Percentiles rank a stretch among this genome's conserved stretches.
Evolutionary conservation across 2,113 vertebrate species (phyloP).

Genomic region (Cynopterus brachyotis): DNA sequence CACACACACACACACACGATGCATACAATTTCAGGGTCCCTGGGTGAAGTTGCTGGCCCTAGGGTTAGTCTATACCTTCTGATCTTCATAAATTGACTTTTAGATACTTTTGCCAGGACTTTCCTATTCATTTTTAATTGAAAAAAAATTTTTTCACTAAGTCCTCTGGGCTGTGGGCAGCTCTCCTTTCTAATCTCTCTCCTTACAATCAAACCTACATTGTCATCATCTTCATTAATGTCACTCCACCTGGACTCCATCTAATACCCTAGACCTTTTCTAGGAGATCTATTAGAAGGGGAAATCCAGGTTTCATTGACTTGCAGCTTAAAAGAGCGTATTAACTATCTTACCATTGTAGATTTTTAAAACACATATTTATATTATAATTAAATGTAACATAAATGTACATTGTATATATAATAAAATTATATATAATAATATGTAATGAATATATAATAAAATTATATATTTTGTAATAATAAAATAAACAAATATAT

Average conservation of each 20-base stretch:
- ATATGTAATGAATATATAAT: neutral
- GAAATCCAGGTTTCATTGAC: neutral
- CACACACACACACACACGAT: too few species aligned
- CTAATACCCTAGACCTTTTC: neutral
- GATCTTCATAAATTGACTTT: neutral
- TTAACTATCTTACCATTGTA: neutral
- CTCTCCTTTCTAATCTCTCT: neutral
- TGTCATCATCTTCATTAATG: neutral
- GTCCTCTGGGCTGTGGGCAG: neutral
- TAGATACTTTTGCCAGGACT: neutral
- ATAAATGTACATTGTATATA: neutral
- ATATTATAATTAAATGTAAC: neutral
- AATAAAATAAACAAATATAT: neutral
- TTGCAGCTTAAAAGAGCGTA: conserved; percentile 3
- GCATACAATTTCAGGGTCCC: neutral
- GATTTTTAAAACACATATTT: neutral
- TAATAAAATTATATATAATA: neutral
- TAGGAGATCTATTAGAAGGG: neutral
- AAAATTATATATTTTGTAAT: neutral
- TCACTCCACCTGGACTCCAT: neutral
- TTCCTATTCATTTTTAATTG: neutral
- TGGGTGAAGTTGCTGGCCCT: neutral
- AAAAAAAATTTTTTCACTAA: neutral
- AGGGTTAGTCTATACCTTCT: neutral
- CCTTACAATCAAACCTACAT: fast-evolving